Evolutionary conservation across 1,140 invertebrate genomes (phyloP), one percentile per base, ranked within the genome.

Genomic region (Anthonomus grandis): DNA sequence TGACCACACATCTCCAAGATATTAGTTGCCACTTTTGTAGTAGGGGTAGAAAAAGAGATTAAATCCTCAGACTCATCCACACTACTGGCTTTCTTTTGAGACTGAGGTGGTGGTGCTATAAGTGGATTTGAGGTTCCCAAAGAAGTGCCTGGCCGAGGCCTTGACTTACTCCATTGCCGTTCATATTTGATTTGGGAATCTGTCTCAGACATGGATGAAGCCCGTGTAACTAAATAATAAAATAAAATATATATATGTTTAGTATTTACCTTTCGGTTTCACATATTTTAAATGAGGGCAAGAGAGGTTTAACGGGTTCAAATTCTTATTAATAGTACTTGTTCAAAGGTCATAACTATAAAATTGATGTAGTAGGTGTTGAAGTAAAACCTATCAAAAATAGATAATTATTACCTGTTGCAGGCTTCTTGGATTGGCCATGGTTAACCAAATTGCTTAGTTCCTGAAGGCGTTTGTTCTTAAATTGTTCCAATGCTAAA

Each of bases 401-500:
- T n/a, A n/a, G n/a, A n/a, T n/a, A n/a, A n/a, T n/a, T n/a, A n/a
- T 56, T 57, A 69, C 67, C 67, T 60, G 65, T 62, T 38, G 64
- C 50, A 23, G 44, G 56, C 54, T 67, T 68, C 59, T 46, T 59
- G 45, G 18, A 60, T 48, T 27, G 38, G 12, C 38, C 39, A 48
- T 60, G 51, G 24, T 9, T 42, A 17, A 47, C 13, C n/a, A n/a
- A 47, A 41, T 62, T 60, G 51, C 54, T 64, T 21, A 69, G 68
- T 56, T 76, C 74, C 57, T 79, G 74, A 34, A 70, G 56, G 60
- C 82, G 83, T 68, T 85, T 79, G 38, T 85, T 79, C 67, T 83
- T 80, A 73, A 89, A 90, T 70, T 90, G 84, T 70, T 93, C 89
- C 62, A 91, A 75, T 5, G 88, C 89, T 54, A 90, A 77, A 68